Evolutionary conservation across 2,113 vertebrate species (phyloP), one percentile per base, ranked within the genome.

Genomic region (Nibea albiflora): DNA sequence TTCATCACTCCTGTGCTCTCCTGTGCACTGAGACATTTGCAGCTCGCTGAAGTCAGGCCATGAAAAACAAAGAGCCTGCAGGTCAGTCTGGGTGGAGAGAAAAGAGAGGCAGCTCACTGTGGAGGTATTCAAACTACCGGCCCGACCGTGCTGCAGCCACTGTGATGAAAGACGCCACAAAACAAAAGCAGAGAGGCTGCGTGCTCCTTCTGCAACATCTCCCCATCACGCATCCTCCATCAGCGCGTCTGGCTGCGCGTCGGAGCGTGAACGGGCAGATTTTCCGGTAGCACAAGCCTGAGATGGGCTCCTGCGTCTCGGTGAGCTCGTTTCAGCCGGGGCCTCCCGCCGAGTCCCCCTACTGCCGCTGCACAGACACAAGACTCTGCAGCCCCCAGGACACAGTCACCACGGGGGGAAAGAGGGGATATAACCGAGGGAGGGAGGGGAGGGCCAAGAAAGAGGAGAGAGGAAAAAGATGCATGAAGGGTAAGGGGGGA

Each of bases 181-280:
- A 90, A 88, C 73, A 91, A 90, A 88, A 91, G 80, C 71, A 58
- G 49, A 86, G 49, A 86, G 80, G 75, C 42, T 57, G 10, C 19
- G 14, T 10, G 80, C 74, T 85, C 86, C 83, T 80, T 56, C 84
- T 76, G 70, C 91, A 76, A 85, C 81, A 68, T 75, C 91, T 91
- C 88, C 91, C 92, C 92, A 89, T 93, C 91, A 74, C 82, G 87
- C 76, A 63, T 85, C 92, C 84, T 88, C 93, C 93, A 84, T 91
- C 94, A 91, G 90, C 88, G 83, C 87, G 92, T 92, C 93, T 92
- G 86, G 90, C 94, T 28, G 85, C 92, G 95, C 94, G 84, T 74
- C 93, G 91, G 95, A 97, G 95, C 96, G 95, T 96, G 96, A 97
- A 98, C 94, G 95, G 96, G 94, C 94, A 95, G 95, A 98, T 98